Base-by-base conservation (phyloP, 2,888 invertebrate genomes). In the Lottia scabra region DNA sequence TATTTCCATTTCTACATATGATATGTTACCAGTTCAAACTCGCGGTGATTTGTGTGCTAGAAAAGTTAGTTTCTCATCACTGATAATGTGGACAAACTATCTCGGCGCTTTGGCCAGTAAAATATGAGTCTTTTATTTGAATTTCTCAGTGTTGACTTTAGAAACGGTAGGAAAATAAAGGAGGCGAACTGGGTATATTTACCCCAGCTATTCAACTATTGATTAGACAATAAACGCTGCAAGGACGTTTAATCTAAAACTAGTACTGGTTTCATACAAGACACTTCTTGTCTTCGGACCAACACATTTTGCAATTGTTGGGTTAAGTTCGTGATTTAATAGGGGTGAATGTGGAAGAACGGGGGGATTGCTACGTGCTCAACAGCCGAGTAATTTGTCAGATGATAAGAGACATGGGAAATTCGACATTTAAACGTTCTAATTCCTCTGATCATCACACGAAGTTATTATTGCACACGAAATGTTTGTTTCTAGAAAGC, bases 121-220 rank as follows among this genome's bases (percentile, higher is more conserved):
- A 81, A 81, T 81, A 79, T 79, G 78, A 80, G 78, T 77, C 73
- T 80, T 81, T 81, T 83, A 80, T 82, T 83, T 83, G 81, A 81
- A 79, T 80, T 80, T 79, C 78, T 76, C 75, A 56, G 44, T 81
- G 82, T 82, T 81, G 79, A 82, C 82, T 80, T 77, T 78, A 76
- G 78, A 70, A 77, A 79, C 78, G 79, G 68, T 76, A 79, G 78
- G 80, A 82, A 82, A 82, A 82, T 80, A 82, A 77, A 77, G 75
- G 75, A 72, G 71, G 76, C 74, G 77, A 79, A 78, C 71, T 75
- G 75, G 73, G 81, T 79, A 76, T 82, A 79, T 82, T 82, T 81
- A 76, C 79, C 73, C 73, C 68, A 64, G 74, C 75, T 75, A 79
- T 75, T 70, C 68, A 73, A 63, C 44, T 80, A 82, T 81, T 76